Percentiles rank a stretch among this genome's conserved stretches.
Evolutionary conservation across 1,140 invertebrate species (phyloP).

Genomic region (Akabosia matsudoensis): DNA sequence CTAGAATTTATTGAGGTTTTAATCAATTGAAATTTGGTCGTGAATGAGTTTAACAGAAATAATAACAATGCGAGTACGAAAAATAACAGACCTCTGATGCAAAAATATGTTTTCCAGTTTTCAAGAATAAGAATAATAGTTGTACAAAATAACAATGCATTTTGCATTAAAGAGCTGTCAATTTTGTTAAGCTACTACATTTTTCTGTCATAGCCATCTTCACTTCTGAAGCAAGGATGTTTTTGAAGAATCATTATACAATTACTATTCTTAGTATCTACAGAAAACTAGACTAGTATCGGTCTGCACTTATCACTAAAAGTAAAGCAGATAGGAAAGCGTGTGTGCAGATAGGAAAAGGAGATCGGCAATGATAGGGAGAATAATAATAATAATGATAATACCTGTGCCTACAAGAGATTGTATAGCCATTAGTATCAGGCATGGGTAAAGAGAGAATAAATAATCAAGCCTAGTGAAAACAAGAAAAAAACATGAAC

Average conservation of each 20-base stretch:
- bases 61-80: background rate
- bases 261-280: no score
- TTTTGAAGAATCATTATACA: no score
- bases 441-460: background rate
- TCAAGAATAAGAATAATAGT: background rate
- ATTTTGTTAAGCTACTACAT: no score
- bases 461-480: background rate
- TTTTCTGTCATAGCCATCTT: background rate
- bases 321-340: background rate
- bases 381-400: no score
- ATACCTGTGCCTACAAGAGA: background rate
- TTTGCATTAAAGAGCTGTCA: background rate
- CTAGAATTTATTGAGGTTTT: background rate
- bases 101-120: background rate
- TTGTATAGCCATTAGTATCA: background rate
- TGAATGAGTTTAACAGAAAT: background rate
- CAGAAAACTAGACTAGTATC: no score
- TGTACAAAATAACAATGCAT: no score
- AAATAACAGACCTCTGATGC: background rate
- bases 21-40: background rate
- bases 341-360: no score
- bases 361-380: no score
- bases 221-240: no score
- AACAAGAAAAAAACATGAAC: background rate
- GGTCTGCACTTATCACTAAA: no score